A percentile compares a stretch with the other conserved stretches of the same genome.
phyloP scores from a whole-genome alignment of 2,888 invertebrate species.

The Eupeodes luniger region DNA sequence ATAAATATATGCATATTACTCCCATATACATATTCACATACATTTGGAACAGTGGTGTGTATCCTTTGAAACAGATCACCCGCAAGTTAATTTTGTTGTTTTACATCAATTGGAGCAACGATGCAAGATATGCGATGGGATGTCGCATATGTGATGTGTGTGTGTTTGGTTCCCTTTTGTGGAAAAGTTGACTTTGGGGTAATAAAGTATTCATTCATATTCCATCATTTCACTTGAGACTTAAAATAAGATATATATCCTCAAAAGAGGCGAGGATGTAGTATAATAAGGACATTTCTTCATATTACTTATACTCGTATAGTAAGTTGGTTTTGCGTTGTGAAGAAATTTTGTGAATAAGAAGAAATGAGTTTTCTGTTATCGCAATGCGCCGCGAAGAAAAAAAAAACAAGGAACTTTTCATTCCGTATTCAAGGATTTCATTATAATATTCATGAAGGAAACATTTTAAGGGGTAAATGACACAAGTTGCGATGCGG shows the following conservation, averaged over 20 bases:
- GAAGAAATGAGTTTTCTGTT: slow-evolving; percentile 30
- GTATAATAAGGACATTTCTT: background rate
- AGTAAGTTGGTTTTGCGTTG: too few species aligned
- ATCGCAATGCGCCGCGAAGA: background rate
- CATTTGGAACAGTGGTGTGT: too few species aligned
- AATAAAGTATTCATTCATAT: slow-evolving; percentile 72
- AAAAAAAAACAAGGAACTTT: slow-evolving; percentile 27
- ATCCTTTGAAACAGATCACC: slow-evolving; percentile 17
- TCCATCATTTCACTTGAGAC: slow-evolving; percentile 47
- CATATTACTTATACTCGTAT: too few species aligned
- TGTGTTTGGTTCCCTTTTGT: background rate
- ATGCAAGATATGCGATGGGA: background rate
- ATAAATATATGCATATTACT: background rate
- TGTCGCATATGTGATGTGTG: background rate
- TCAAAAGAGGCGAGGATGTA: background rate
- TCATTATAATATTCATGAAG: slow-evolving; percentile 68
- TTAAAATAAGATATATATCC: background rate
- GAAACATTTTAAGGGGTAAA: slow-evolving; percentile 45
- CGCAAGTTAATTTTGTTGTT: slow-evolving; percentile 6
- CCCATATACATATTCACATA: background rate
- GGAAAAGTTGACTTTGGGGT: slow-evolving; percentile 46
- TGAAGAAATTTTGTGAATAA: too few species aligned
- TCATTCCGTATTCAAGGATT: slow-evolving; percentile 47
- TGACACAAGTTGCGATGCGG: slow-evolving; percentile 65
- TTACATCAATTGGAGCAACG: slow-evolving; percentile 31